Evolutionary conservation across 2,797 vertebrate species (phyloP), one percentile per base, ranked within the genome.

Genomic region (Rhinogobio ventralis): DNA sequence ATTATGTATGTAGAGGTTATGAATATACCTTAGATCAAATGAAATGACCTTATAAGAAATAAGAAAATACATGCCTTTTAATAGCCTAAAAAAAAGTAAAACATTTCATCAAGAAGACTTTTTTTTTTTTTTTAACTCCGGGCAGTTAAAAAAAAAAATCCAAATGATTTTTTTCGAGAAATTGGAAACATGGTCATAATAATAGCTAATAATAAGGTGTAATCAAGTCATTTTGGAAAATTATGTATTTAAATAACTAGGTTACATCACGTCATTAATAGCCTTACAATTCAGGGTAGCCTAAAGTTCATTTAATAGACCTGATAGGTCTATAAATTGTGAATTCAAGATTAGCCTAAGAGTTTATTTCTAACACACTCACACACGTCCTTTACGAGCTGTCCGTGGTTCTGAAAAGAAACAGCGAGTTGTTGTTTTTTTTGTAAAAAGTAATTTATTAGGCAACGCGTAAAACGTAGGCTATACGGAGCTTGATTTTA

Each of bases 341-440:
- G n/a, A 64, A 64, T 64, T 30, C 28, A 28, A 30, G 60, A 62
- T 64, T 39, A 39, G 39, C 8, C 39, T 9, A 62, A 25, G 25
- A 30, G 60, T 30, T 30, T 60, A 25, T 25, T 10, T 49, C 25
- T 28, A 45, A 17, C 68, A 42, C 66, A 67, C 30, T 10, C 64
- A 60, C 23, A 25, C 23, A 28, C 1, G 7, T 30, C 7, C 8
- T 66, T 80, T 33, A 71, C 51, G 66, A 53, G 57, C 85, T 88
- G 86, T 86, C 85, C 86, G 14, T 64, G 62, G 62, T 64, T 64
- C 60, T 64, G 60, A 64, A 30, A 64, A 64, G 25, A 64, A 17
- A 62, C 25, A 7, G 14, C 2, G 13, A 30, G 25, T 64, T 64
- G 79, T 20, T n/a, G n/a, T n/a, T n/a, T n/a, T 69, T 85, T 89